Percentiles rank a stretch among this genome's conserved stretches.
phyloP scores from a whole-genome alignment of 2,113 vertebrate species.

The Reinhardtius hippoglossoides region DNA sequence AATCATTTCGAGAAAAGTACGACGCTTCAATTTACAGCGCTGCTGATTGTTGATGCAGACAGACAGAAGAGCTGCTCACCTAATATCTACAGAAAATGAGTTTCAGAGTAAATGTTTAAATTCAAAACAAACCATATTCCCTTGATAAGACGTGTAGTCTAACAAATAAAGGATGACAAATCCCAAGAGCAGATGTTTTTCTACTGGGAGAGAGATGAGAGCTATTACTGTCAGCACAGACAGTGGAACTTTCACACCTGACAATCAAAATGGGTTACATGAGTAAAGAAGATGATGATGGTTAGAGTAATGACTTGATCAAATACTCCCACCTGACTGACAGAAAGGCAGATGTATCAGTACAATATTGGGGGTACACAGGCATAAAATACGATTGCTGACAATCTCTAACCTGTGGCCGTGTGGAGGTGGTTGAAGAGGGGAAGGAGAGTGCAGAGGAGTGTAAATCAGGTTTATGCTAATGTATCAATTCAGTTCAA shows the following conservation, averaged over 20 bases:
- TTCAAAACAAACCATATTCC: not conserved
- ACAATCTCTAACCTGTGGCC: conserved; percentile 17
- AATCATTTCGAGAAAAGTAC: not conserved
- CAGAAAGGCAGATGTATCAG: not conserved
- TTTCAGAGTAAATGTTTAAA: not conserved
- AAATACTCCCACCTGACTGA: not conserved
- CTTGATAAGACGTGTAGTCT: not conserved
- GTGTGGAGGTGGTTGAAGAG: not conserved
- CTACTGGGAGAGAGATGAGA: not conserved
- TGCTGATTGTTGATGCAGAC: too few species aligned
- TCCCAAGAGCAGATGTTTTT: not conserved
- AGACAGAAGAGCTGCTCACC: too few species aligned
- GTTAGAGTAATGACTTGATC: too few species aligned
- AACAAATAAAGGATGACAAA: not conserved
- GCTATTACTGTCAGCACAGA: not conserved
- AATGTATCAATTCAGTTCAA: not conserved
- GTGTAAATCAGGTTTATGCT: not conserved
- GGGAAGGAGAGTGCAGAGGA: not conserved
- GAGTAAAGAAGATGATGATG: not conserved
- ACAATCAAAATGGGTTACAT: not conserved
- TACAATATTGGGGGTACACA: not conserved
- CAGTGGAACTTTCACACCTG: not conserved
- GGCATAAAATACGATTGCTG: too few species aligned
- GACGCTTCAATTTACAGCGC: too few species aligned
- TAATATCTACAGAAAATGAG: too few species aligned